phyloP scores from a whole-genome alignment of 2,888 invertebrate genomes.

The Hemistola chrysoprasaria region DNA sequence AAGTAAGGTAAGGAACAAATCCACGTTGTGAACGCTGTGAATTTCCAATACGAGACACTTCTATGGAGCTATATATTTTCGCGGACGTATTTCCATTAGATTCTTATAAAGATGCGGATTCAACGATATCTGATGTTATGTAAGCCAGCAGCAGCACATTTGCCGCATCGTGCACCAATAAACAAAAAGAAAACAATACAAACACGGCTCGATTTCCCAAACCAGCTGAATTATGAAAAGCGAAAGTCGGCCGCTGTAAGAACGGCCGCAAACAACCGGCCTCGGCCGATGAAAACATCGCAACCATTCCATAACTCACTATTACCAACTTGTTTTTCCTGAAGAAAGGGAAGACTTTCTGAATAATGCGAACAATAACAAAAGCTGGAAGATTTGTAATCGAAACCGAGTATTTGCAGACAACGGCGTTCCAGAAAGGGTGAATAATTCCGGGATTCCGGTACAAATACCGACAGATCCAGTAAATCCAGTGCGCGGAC shows the following conservation, averaged over 20 bases:
- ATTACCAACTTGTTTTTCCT: slow-evolving; percentile 62
- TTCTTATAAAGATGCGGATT: too few relatives aligned
- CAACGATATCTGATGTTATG: too few relatives aligned
- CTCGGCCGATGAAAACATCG: slow-evolving; percentile 21
- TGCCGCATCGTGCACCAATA: neutral
- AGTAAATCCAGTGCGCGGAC: slow-evolving; percentile 60
- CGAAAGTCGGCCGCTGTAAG: slow-evolving; percentile 12
- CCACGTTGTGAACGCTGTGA: too few relatives aligned
- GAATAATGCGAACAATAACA: slow-evolving; percentile 28
- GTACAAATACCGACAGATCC: slow-evolving; percentile 53
- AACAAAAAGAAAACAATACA: slow-evolving; percentile 13
- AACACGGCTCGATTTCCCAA: slow-evolving; percentile 15
- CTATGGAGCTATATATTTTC: too few relatives aligned
- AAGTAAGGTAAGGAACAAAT: too few relatives aligned
- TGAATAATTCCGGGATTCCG: slow-evolving; percentile 61
- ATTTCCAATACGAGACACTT: too few relatives aligned
- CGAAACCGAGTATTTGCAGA: slow-evolving; percentile 38
- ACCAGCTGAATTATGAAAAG: slow-evolving; percentile 21
- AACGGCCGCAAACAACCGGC: slow-evolving; percentile 19
- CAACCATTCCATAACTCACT: slow-evolving; percentile 55
- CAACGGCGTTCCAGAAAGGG: slow-evolving; percentile 54
- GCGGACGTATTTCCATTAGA: too few relatives aligned
- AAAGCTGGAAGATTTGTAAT: slow-evolving; percentile 47
- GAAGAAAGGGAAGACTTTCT: slow-evolving; percentile 20
- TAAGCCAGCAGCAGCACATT: neutral